Base-by-base conservation (phyloP, 2,888 invertebrate species). In the Seira ritae region DNA sequence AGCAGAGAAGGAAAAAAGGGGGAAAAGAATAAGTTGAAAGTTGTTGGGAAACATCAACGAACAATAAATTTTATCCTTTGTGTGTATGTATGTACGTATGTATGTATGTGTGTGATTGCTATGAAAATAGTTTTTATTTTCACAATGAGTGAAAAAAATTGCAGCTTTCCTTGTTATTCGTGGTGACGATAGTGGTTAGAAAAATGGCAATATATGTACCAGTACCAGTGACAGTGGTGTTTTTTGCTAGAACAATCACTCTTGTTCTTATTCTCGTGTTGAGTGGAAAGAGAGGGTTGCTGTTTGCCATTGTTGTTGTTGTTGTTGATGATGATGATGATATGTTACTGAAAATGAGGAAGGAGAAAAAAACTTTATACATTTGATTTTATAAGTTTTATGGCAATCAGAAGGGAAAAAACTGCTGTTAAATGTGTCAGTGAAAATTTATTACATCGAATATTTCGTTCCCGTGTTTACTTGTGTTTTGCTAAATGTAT, bases 41-140 rank as follows among this genome's bases (percentile, higher is more conserved):
- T 75, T 75, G 70, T 75, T 81, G 31, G 81, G 75, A 74, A 81
- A 76, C 75, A 80, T 75, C 74, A 74, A 75, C 75, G 50, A 80
- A 71, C 80, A 70, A 75, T 75, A n/a, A n/a, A 81, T 75, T 75
- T 75, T 67, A 75, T 71, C 70, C 65, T 71, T 42, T 70, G 73
- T 77, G 50, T 65, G 73, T 37, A 6, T 60, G 60, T 20, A 12
- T 55, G 12, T 31, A 31, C 31, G 31, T 4, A 31, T 31, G 31
- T 55, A 55, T 55, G 2, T 55, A 3, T 55, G 55, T 55, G n/a
- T 55, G 55, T 55, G 55, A 55, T 55, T 55, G 12, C 55, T 55
- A n/a, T 55, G 55, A 55, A 17, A 55, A 55, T 55, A 55, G n/a
- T 55, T 55, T 55, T 55, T 55, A n/a, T 42, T 42, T 42, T 8